These are phyloP conservation scores for Ctenomys sociabilis DNA, from an alignment of 2,113 vertebrate species.

Conservation along the genomic window DNA sequence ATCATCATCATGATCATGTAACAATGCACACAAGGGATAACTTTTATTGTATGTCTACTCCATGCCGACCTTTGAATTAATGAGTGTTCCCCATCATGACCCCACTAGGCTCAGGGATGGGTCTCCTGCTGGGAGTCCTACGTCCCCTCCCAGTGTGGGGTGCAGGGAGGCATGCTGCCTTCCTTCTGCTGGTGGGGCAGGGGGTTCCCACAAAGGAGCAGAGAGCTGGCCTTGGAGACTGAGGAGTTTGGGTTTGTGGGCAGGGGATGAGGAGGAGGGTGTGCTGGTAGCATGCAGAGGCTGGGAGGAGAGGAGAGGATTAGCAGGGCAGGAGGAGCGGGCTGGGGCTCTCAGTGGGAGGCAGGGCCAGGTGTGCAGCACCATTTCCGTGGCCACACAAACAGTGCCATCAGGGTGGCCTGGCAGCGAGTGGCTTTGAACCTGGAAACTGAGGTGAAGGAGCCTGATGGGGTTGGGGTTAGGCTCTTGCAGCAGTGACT, in stretches of 20 bases:
- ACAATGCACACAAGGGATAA: rapidly evolving
- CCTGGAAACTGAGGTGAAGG: background rate
- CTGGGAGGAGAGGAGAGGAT: background rate
- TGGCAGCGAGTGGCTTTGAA: background rate
- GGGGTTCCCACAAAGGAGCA: background rate
- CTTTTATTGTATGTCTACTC: background rate
- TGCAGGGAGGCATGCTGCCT: background rate
- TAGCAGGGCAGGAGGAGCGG: background rate
- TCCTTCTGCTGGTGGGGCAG: background rate
- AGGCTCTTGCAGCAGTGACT: background rate
- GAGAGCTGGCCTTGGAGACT: background rate
- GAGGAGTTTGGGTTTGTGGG: background rate
- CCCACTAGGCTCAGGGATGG: background rate
- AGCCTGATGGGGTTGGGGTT: background rate
- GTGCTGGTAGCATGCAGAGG: background rate
- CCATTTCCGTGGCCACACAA: background rate
- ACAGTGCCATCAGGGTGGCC: background rate
- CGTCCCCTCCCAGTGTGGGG: background rate
- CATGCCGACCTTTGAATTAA: background rate
- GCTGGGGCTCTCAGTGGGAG: background rate
- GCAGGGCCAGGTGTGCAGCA: background rate
- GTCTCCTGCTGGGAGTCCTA: background rate
- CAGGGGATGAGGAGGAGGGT: background rate
- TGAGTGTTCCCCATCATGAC: too few relatives aligned
- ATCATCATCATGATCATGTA: rapidly evolving